Base-by-base conservation (phyloP, 2,888 invertebrate species). In the Lumbricus terrestris region DNA sequence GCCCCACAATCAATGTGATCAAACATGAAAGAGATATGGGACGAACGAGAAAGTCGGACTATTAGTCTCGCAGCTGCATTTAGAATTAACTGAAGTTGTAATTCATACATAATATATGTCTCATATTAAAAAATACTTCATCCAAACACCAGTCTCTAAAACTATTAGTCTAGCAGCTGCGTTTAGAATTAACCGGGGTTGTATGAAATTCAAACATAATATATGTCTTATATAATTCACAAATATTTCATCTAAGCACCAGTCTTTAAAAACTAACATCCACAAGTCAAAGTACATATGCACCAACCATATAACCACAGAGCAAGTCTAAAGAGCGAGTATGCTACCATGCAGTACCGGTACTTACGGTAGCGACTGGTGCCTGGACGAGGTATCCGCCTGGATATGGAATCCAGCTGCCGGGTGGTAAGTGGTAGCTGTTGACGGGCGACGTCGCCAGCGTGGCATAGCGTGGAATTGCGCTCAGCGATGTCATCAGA, bases 371-470 rank as follows among this genome's bases (percentile, higher is more conserved):
- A 33, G 89, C 54, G 34, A 90, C 37, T 33, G 90, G 90, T n/a
- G 89, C 54, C 88, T 90, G 90, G 88, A 89, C 89, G 33, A 90
- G 40, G 89, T 89, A 89, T n/a, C 85, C 88, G 34, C 89, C 89
- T 34, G 90, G 90, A 33, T 40, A 89, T 18, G 82, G 85, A 33
- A 90, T 40, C 88, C 88, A 90, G 34, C 47, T 85, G 34, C 85
- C 85, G 29, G 85, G 85, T 23, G 85, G 85, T 85, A 85, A 35
- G 85, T 85, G 85, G 35, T 85, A 85, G 37, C 85, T 85, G 85
- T 85, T 85, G 20, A 85, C 85, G 0, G 85, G 85, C 5, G 85
- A 34, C 29, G 85, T 85, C 29, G 85, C 85, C 37, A 85, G 20
- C 0, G 35, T 85, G 85, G 85, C 37, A 18, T 85, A 85, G 34